Conservation (phyloP, 2,888 invertebrate genomes). For the Hyposoter dolosus region DNA sequence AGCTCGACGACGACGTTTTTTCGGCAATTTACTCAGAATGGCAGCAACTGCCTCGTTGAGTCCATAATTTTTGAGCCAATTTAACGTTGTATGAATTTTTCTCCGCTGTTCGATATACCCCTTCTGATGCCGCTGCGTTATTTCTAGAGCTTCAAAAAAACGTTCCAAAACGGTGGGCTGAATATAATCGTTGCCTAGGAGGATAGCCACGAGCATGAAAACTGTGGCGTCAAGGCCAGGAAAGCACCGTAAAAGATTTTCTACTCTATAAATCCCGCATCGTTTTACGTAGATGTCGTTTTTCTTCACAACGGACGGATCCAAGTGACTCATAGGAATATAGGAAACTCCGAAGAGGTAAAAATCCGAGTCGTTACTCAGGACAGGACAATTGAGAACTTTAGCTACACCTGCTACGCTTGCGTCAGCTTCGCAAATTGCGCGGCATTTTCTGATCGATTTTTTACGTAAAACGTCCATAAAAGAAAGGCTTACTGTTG, state of each 20-base stretch:
- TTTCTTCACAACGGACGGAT: conserved; percentile 83
- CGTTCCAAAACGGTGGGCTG: conserved; percentile 88
- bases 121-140: conserved; percentile 83
- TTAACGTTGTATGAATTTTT: conserved; percentile 89
- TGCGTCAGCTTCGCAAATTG: conserved; percentile 95
- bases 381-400: conserved; percentile 92
- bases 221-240: conserved; percentile 89
- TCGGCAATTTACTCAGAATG: conserved; percentile 88
- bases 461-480: conserved; percentile 89
- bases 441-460: conserved; percentile 89
- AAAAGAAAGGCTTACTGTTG: conserved; percentile 91
- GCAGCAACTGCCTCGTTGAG: conserved; percentile 89
- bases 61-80: conserved; percentile 91
- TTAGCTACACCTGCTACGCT: conserved; percentile 94
- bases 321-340: conserved; percentile 91
- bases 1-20: conserved; percentile 86
- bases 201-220: conserved; percentile 92
- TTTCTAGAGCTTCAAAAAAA: conserved; percentile 89
- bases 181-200: conserved; percentile 96
- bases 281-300: conserved; percentile 85
- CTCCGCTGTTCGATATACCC: conserved; percentile 88
- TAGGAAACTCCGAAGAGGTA: conserved; percentile 94
- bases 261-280: conserved; percentile 91
- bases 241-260: conserved; percentile 89
- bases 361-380: conserved; percentile 98